Evolutionary conservation across 2,888 invertebrate genomes (phyloP).

Genomic region (Epinotia ramella): DNA sequence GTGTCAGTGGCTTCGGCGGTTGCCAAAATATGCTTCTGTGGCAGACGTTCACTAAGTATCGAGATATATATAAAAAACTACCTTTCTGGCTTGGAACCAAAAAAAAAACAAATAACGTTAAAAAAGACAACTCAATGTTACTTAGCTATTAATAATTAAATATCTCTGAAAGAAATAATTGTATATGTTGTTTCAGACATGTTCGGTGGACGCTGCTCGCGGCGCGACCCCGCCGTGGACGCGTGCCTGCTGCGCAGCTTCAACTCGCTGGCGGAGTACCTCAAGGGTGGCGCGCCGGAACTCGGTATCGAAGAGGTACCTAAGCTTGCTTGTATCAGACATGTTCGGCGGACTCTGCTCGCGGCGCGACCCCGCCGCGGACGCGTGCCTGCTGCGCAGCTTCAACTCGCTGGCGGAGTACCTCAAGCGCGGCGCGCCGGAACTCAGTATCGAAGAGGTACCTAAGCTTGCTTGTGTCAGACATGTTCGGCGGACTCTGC

Average conservation of each 20-base stretch:
- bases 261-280: slow-evolving; percentile 89
- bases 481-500: slow-evolving; percentile 84
- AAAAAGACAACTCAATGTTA: no score
- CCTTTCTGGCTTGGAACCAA: no score
- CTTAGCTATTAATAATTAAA: no score
- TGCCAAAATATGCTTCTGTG: no score
- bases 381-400: slow-evolving; percentile 89
- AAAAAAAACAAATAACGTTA: no score
- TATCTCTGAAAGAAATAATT: background rate
- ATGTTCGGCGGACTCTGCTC: slow-evolving; percentile 86
- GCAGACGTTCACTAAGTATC: no score
- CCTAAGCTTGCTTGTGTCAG: slow-evolving; percentile 60
- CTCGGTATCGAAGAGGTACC: slow-evolving; percentile 88
- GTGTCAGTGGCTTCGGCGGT: no score
- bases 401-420: slow-evolving; percentile 90
- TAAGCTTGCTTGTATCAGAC: slow-evolving; percentile 52
- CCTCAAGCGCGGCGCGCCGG: slow-evolving; percentile 90
- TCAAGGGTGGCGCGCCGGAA: slow-evolving; percentile 91
- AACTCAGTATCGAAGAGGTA: slow-evolving; percentile 89
- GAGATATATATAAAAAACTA: no score
- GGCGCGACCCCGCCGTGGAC: slow-evolving; percentile 89
- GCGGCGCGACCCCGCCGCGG: slow-evolving; percentile 88
- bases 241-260: slow-evolving; percentile 90
- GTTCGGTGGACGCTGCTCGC: slow-evolving; percentile 91
- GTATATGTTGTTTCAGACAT: slow-evolving; percentile 80